Percentiles rank a stretch among this genome's conserved stretches.
phyloP scores from a whole-genome alignment of 2,888 invertebrate genomes.

The Augochlorella aurata region DNA sequence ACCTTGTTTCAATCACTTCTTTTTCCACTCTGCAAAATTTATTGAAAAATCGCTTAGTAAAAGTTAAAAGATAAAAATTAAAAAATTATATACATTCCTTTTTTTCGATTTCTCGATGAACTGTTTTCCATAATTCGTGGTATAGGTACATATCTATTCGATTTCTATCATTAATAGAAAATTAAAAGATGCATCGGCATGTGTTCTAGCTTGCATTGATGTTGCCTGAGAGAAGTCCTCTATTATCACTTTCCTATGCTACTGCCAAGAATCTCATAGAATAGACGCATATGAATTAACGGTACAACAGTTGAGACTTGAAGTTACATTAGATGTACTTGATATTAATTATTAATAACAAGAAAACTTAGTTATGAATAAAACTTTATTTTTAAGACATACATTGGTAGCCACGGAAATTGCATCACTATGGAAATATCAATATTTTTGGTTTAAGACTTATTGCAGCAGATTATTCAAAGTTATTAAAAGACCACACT shows the following conservation, averaged over 20 bases:
- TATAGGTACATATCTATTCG: slow-evolving; percentile 34
- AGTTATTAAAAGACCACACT: too few relatives aligned
- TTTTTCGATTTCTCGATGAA: slow-evolving; percentile 21
- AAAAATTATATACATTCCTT: not conserved
- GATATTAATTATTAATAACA: slow-evolving; percentile 15
- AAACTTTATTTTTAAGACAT: slow-evolving; percentile 14
- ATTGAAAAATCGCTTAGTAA: not conserved
- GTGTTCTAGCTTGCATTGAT: slow-evolving; percentile 78
- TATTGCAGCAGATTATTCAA: not conserved
- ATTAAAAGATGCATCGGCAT: slow-evolving; percentile 72
- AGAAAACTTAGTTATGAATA: slow-evolving; percentile 8
- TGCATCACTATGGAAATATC: not conserved
- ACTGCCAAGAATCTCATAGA: slow-evolving; percentile 45
- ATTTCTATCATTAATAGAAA: slow-evolving; percentile 57
- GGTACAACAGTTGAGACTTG: slow-evolving; percentile 20
- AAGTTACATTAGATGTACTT: slow-evolving; percentile 25
- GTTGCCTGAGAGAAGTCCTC: slow-evolving; percentile 75
- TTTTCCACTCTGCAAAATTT: not conserved
- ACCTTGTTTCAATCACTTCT: not conserved
- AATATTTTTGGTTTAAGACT: not conserved
- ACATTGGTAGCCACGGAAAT: not conserved
- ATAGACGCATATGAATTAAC: slow-evolving; percentile 43
- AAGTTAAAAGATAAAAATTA: not conserved
- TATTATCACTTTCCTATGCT: slow-evolving; percentile 55
- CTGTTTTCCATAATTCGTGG: slow-evolving; percentile 45